A percentile compares a stretch with the other conserved stretches of the same genome.
phyloP scores from a whole-genome alignment of 2,113 vertebrate genomes.

The Lanius collurio region DNA sequence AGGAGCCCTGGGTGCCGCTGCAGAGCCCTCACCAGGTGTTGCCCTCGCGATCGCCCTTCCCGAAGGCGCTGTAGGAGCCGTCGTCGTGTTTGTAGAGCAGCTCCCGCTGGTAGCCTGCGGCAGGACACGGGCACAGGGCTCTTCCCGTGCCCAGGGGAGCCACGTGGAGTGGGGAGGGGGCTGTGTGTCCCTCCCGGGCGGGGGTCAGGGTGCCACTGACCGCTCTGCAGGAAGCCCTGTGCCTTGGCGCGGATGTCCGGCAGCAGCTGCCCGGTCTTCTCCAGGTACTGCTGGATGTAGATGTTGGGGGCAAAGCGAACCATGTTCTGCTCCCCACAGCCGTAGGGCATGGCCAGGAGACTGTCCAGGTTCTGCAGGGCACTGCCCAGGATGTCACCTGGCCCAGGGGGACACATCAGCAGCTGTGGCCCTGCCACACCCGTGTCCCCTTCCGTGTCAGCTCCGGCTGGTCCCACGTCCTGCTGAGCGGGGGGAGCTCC shows the following conservation, averaged over 20 bases:
- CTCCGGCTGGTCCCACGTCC: rapidly evolving
- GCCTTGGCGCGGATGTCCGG: neutral
- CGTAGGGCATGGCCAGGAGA: slow-evolving; percentile 74
- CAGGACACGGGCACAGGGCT: rapidly evolving
- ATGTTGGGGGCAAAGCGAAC: slow-evolving; percentile 82
- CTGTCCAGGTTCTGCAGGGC: slow-evolving; percentile 75
- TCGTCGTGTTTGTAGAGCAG: slow-evolving; percentile 78
- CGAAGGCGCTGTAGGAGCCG: slow-evolving; percentile 85
- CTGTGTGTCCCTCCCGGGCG: neutral
- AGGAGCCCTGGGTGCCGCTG: neutral
- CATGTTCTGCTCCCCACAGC: slow-evolving; percentile 86
- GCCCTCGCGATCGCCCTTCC: slow-evolving; percentile 60
- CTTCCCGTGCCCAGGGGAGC: neutral
- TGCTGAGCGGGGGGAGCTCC: neutral
- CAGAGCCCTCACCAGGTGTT: slow-evolving; percentile 81
- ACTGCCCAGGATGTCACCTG: slow-evolving; percentile 70
- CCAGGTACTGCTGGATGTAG: slow-evolving; percentile 80
- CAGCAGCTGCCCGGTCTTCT: slow-evolving; percentile 72
- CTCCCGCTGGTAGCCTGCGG: slow-evolving; percentile 79
- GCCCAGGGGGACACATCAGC: neutral
- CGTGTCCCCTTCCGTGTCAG: rapidly evolving
- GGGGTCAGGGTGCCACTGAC: neutral
- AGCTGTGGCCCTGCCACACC: neutral
- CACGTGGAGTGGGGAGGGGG: neutral
- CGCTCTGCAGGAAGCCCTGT: neutral